phyloP scores from a whole-genome alignment of 2,888 invertebrate genomes.

The Nomada fucata region DNA sequence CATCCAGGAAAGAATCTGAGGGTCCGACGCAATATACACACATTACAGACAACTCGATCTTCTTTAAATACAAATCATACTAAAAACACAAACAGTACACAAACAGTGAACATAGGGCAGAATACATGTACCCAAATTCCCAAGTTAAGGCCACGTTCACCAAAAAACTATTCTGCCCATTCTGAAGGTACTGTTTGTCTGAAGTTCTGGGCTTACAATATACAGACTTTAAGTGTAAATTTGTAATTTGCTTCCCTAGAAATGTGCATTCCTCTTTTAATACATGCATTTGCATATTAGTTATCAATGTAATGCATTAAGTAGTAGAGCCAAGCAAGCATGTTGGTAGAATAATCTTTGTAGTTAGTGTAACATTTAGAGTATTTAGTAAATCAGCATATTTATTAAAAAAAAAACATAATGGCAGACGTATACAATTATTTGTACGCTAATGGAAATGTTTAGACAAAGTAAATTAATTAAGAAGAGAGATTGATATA shows the following conservation, averaged over 20 bases:
- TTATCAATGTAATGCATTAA: conserved; percentile 32
- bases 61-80: conserved; percentile 74
- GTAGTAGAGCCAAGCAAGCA: conserved; percentile 40
- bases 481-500: conserved; percentile 17
- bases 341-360: conserved; percentile 22
- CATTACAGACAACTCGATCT: conserved; percentile 75
- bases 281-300: conserved; percentile 31
- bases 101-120: conserved; percentile 78
- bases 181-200: conserved; percentile 80
- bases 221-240: conserved; percentile 52
- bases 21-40: conserved; percentile 76
- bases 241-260: conserved; percentile 42
- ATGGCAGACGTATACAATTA: conserved; percentile 6
- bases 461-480: conserved; percentile 34
- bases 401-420: conserved; percentile 21
- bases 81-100: conserved; percentile 77
- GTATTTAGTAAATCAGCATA: conserved; percentile 5
- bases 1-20: conserved; percentile 78
- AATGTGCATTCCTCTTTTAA: conserved; percentile 28
- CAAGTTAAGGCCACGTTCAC: conserved; percentile 80
- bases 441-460: conserved; percentile 7
- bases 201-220: conserved; percentile 67
- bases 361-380: conserved; percentile 16
- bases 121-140: conserved; percentile 80
- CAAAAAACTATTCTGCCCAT: conserved; percentile 79